Base-by-base conservation (phyloP, 2,888 invertebrate species). In the Trileptium ribeirensis region DNA sequence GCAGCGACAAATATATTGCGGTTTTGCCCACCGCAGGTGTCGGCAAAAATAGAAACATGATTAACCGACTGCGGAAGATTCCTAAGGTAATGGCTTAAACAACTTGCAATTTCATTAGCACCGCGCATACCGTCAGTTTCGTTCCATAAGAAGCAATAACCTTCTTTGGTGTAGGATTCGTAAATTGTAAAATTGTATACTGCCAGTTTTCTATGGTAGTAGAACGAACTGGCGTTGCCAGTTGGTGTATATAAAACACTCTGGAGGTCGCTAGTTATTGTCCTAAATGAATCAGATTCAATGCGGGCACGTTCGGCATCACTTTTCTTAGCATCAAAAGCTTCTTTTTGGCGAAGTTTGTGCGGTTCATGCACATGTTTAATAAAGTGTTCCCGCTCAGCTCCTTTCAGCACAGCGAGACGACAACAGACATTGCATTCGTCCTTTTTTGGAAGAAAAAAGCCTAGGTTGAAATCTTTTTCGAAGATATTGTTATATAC, bases 131-230 rank as follows among this genome's bases (percentile, higher is more conserved):
- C 79, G 15, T 15, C 15, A 67, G 19, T 74, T 67, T 79, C 79
- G 33, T 29, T 36, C 79, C 79, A 79, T 15, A 79, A 67, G 33
- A 29, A 79, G 79, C 79, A 79, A 74, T 74, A 37, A 15, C n/a
- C 79, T 24, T 79, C 70, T 8, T 75, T 19, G 19, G 37, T 31
- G 15, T 19, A 19, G 3, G 77, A 36, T 36, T 75, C 34, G 24
- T 67, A 79, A n/a, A 79, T 8, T 8, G 79, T 79, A 3, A 79
- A 33, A 36, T 79, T 79, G 79, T 79, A 79, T 8, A 51, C 51
- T 24, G 31, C 24, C 8, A 79, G 79, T 33, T 79, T 79, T 24
- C 79, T 29, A 33, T 79, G 51, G 79, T 79, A 79, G 70, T 79
- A 79, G 67, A 79, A 19, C 33, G 3, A 67, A 29, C 67, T 67